Evolutionary conservation across 2,797 vertebrate genomes (phyloP).

Genomic region (Gymnodraco acuticeps): DNA sequence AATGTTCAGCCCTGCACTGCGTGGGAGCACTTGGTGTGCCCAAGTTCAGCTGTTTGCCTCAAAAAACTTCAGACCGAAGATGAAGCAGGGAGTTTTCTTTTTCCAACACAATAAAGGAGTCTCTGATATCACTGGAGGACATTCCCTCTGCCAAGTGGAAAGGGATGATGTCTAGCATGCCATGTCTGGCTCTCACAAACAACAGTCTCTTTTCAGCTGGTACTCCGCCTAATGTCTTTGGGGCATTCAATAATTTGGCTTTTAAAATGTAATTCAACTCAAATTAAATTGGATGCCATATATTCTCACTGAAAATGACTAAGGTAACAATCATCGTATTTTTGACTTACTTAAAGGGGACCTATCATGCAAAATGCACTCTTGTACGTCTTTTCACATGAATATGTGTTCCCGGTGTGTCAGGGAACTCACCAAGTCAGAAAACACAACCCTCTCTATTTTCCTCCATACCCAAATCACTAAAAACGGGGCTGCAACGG

Average conservation of each 20-base stretch:
- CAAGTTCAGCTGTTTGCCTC: constrained; percentile 8
- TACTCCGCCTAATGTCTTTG: constrained; percentile 23
- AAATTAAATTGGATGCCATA: background rate
- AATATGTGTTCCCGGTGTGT: too few species aligned
- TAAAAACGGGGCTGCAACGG: too few species aligned
- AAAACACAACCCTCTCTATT: too few species aligned
- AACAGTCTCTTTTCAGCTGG: background rate
- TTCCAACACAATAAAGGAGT: constrained; percentile 14
- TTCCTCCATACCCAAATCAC: too few species aligned
- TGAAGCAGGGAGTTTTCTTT: constrained; percentile 3
- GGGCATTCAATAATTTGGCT: constrained; percentile 21
- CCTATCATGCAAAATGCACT: too few species aligned
- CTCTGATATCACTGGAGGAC: constrained; percentile 12
- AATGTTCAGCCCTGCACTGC: constrained; percentile 6
- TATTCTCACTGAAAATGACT: background rate
- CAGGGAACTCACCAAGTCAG: too few species aligned
- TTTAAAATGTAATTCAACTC: background rate
- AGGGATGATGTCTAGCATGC: constrained; percentile 15
- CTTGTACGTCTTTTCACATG: too few species aligned
- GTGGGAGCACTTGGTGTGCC: background rate
- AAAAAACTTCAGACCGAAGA: constrained; percentile 16
- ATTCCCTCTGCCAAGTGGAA: constrained; percentile 32
- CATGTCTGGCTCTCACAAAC: constrained; percentile 27
- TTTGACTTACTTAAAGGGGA: too few species aligned
- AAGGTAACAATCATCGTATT: too few species aligned